Percentiles rank a stretch among this genome's conserved stretches.
Evolutionary conservation across 2,113 vertebrate species (phyloP).

Genomic region (Notothenia coriiceps): DNA sequence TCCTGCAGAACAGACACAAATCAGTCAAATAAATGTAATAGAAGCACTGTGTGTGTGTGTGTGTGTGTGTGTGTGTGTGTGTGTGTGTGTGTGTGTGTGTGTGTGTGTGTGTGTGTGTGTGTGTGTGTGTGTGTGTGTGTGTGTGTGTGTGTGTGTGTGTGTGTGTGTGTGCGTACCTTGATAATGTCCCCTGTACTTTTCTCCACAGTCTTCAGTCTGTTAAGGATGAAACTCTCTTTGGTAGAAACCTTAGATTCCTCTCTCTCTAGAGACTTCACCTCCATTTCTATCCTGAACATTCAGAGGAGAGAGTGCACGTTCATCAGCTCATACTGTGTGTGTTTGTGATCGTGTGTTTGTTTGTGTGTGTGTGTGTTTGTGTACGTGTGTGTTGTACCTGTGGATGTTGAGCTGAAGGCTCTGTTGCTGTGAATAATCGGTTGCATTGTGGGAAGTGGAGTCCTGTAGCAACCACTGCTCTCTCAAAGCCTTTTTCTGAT

Average conservation of each 20-base stretch:
- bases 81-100: neutral
- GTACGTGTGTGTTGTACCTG: constrained; percentile 80
- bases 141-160: constrained; percentile 16
- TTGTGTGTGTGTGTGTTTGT: too few species aligned
- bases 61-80: constrained; percentile 1
- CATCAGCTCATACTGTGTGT: neutral
- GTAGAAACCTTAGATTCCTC: constrained; percentile 89
- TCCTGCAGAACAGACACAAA: constrained; percentile 49
- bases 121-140: neutral
- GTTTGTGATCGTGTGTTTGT: neutral
- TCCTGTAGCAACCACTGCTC: constrained; percentile 94
- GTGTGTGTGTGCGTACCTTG: constrained; percentile 79
- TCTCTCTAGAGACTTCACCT: constrained; percentile 90
- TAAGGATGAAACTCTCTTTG: constrained; percentile 90
- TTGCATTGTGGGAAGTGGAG: constrained; percentile 78
- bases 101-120: neutral
- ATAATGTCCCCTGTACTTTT: constrained; percentile 91
- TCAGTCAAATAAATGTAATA: neutral
- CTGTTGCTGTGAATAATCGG: constrained; percentile 79
- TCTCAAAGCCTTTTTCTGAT: constrained; percentile 90
- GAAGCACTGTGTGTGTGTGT: neutral
- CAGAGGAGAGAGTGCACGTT: neutral
- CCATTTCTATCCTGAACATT: constrained; percentile 87
- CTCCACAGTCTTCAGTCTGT: constrained; percentile 89
- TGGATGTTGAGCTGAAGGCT: constrained; percentile 88